phyloP scores from a whole-genome alignment of 2,888 invertebrate genomes.

The Drosophila aldrichi region DNA sequence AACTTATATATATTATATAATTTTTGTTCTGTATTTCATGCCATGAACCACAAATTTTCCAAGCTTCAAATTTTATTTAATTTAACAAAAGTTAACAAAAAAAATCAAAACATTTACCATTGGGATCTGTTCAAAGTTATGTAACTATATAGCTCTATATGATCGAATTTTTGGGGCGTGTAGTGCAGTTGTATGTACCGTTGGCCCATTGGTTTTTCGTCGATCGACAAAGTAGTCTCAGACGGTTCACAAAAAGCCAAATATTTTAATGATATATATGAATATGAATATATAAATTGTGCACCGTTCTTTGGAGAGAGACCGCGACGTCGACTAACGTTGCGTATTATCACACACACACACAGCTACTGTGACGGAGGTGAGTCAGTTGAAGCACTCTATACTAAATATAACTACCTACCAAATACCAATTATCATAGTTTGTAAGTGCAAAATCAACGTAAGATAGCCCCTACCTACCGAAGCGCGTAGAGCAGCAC shows the following conservation, averaged over 20 bases:
- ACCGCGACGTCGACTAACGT: constrained; percentile 41
- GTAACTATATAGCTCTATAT: constrained; percentile 55
- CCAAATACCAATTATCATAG: constrained; percentile 63
- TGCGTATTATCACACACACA: constrained; percentile 56
- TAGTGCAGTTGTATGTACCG: constrained; percentile 64
- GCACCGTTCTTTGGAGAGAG: constrained; percentile 42
- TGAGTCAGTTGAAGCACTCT: constrained; percentile 78
- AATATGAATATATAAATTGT: constrained; percentile 16
- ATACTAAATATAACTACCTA: constrained; percentile 70
- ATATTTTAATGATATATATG: not conserved
- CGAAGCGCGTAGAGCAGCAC: constrained; percentile 13
- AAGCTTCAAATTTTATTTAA: constrained; percentile 66
- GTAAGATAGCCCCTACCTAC: not conserved
- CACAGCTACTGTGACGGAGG: constrained; percentile 76
- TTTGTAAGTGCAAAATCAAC: constrained; percentile 61
- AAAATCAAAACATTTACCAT: constrained; percentile 59
- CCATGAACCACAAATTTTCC: constrained; percentile 73
- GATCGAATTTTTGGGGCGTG: constrained; percentile 64
- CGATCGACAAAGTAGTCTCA: constrained; percentile 55
- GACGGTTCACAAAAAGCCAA: constrained; percentile 38
- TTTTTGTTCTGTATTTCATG: constrained; percentile 69
- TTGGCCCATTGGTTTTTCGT: constrained; percentile 65
- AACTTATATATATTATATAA: constrained; percentile 36
- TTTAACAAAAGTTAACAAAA: constrained; percentile 40
- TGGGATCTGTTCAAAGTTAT: constrained; percentile 80